Conservation (phyloP, 2,113 vertebrate species). For the Aptenodytes patagonicus region DNA sequence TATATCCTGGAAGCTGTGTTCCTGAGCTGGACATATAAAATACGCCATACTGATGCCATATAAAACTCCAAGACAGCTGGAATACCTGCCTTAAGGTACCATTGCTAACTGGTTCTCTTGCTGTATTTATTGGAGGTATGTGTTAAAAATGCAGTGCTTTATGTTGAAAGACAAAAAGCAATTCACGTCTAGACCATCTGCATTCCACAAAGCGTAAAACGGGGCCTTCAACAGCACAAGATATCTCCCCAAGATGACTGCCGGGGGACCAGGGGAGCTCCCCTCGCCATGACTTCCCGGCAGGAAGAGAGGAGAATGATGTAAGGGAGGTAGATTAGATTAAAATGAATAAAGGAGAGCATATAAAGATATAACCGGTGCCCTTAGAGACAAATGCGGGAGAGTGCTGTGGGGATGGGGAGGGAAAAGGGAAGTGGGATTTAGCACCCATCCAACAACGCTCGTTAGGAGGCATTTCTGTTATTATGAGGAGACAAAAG, state of each 20-base stretch:
- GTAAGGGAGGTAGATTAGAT: slow-evolving; percentile 49
- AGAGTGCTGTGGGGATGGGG: not conserved
- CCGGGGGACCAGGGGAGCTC: not conserved
- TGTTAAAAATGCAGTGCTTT: not conserved
- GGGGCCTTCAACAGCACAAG: not conserved
- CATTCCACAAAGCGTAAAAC: not conserved
- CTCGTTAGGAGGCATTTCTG: not conserved
- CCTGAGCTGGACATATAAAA: not conserved
- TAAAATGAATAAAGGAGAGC: slow-evolving; percentile 4
- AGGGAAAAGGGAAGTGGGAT: not conserved
- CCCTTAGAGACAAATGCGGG: not conserved
- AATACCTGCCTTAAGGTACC: not conserved
- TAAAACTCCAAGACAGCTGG: not conserved
- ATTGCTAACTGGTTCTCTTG: not conserved
- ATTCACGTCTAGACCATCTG: not conserved
- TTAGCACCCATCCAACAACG: not conserved
- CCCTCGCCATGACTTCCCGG: rapidly evolving
- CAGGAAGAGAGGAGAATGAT: slow-evolving; percentile 43
- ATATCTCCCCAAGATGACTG: not conserved
- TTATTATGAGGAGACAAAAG: not conserved
- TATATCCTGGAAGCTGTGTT: not conserved
- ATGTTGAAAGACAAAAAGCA: not conserved
- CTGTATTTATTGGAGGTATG: not conserved
- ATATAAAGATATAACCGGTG: not conserved
- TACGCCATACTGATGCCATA: not conserved